Evolutionary conservation across 2,113 vertebrate species (phyloP), one percentile per base, ranked within the genome.

Genomic region (Paedocypris sp.): DNA sequence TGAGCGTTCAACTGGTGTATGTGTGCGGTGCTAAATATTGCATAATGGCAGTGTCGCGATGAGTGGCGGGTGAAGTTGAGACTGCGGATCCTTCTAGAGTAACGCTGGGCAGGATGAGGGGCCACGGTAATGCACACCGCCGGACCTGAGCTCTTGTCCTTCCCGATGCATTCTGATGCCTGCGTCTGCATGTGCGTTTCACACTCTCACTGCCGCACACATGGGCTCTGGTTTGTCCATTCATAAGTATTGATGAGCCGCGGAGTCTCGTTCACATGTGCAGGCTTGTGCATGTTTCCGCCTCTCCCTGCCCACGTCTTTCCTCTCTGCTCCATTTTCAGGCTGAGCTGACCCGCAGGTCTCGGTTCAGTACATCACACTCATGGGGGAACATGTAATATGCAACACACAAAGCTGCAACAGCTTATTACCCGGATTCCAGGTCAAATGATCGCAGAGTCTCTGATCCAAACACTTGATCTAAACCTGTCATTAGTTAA

Each of bases 31-130:
- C 39, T 70, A 47, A 70, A 70, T 70, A 70, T 70, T 70, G 68
- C 50, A 70, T 70, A 65, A 70, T 19, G 50, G 64, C 31, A 23
- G 61, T 53, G 68, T 56, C 51, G 68, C 57, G 68, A 52, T 64
- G 68, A 70, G 64, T 65, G 62, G 62, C 68, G 38, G 35, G 53
- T 66, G 68, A 70, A 66, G 62, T 61, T 70, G 68, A 70, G 68
- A 70, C 68, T 46, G 62, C 13, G 16, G 68, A 64, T 66, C 57
- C 68, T 66, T 70, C 68, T 70, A 70, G 68, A 62, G 68, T 70
- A 64, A 70, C 58, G 32, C 6, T 70, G 62, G 58, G 48, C 50
- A 66, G 62, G 56, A 53, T 66, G 60, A 70, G 68, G 64, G 68
- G 45, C 62, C 64, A 64, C 57, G 54, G 68, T 62, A 70, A 70